Evolutionary conservation across 2,888 invertebrate genomes (phyloP).

Genomic region (Hyposoter dolosus): DNA sequence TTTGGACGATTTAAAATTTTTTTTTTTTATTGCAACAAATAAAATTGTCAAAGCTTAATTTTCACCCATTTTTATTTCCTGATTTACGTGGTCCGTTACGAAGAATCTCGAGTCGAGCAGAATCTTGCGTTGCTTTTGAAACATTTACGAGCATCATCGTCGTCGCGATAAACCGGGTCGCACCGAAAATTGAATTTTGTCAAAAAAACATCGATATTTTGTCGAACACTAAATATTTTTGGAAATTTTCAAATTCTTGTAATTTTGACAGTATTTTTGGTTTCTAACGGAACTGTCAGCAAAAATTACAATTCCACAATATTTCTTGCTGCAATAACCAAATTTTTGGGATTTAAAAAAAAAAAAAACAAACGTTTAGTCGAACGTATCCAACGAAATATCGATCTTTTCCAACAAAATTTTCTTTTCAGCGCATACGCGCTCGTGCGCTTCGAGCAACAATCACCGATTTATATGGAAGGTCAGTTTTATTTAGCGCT

Average conservation of each 20-base stretch:
- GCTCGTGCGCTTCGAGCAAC: neutral
- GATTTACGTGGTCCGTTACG: neutral
- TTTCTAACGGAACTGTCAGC: neutral
- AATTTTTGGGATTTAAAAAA: too few relatives aligned
- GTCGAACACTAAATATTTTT: too few relatives aligned
- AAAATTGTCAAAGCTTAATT: neutral
- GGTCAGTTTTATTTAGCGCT: slow-evolving; percentile 40
- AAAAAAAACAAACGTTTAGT: too few relatives aligned
- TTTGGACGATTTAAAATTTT: neutral
- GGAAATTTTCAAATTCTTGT: too few relatives aligned
- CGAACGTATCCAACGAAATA: too few relatives aligned
- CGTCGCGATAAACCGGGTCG: neutral
- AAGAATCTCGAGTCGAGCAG: neutral
- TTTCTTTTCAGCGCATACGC: neutral
- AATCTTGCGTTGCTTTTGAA: neutral
- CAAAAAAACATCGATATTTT: too few relatives aligned
- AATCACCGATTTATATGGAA: slow-evolving; percentile 57
- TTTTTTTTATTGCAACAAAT: neutral
- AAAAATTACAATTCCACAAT: too few relatives aligned
- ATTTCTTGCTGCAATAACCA: too few relatives aligned
- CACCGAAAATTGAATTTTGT: too few relatives aligned
- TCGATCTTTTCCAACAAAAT: too few relatives aligned
- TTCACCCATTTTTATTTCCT: too few relatives aligned
- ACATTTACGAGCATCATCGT: neutral
- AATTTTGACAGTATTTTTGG: neutral